phyloP scores from a whole-genome alignment of 2,797 vertebrate genomes.

The Sphenodon punctatus region DNA sequence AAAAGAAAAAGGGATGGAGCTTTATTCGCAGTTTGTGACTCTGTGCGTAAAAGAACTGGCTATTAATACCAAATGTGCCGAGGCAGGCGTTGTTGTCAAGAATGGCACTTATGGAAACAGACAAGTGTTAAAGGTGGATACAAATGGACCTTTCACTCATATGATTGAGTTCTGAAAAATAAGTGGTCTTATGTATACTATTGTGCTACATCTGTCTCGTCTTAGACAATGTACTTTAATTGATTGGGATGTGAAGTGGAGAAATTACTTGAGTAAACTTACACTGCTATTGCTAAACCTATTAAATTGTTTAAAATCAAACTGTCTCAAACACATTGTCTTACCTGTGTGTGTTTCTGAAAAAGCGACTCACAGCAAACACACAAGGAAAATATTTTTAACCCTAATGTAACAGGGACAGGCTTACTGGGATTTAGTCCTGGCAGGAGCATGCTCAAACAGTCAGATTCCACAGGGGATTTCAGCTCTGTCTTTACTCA shows the following conservation, averaged over 20 bases:
- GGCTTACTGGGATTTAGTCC: too few species aligned
- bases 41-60: slow-evolving; percentile 84
- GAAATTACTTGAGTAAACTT: not conserved
- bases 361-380: too few species aligned
- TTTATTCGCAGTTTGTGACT: slow-evolving; percentile 85
- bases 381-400: too few species aligned
- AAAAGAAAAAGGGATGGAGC: slow-evolving; percentile 87
- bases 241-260: not conserved
- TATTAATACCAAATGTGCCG: slow-evolving; percentile 68
- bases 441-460: too few species aligned
- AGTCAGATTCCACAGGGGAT: too few species aligned
- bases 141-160: slow-evolving; percentile 93
- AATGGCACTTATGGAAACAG: slow-evolving; percentile 93
- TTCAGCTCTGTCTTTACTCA: too few species aligned
- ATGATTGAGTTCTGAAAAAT: slow-evolving; percentile 88
- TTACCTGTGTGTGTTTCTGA: not conserved
- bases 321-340: not conserved
- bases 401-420: too few species aligned
- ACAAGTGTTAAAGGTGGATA: slow-evolving; percentile 91
- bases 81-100: slow-evolving; percentile 74
- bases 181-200: not conserved
- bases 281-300: not conserved
- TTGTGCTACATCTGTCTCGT: not conserved
- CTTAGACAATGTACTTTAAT: not conserved
- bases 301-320: not conserved